Evolutionary conservation across 2,797 vertebrate genomes (phyloP).

Genomic region (Cossypha heuglini): DNA sequence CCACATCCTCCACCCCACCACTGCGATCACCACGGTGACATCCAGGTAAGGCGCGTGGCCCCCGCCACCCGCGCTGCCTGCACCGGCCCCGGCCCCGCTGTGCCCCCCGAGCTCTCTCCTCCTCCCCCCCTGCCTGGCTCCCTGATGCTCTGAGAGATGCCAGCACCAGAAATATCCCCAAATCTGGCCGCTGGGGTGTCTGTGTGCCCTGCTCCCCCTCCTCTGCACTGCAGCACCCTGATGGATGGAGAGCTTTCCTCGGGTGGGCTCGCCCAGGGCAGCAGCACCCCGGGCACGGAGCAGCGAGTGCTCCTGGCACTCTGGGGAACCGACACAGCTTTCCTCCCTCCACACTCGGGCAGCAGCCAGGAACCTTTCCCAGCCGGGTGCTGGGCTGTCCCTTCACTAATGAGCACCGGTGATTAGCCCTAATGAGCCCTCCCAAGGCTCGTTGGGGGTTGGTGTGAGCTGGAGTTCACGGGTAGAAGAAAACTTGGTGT

Average conservation of each 20-base stretch:
- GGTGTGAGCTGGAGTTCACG: not conserved
- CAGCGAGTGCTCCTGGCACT: accelerated
- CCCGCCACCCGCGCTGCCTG: not conserved
- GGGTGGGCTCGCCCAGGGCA: not conserved
- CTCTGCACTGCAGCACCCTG: not conserved
- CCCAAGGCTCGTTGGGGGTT: not conserved
- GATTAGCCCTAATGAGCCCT: not conserved
- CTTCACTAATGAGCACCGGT: not conserved
- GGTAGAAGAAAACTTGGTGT: not conserved
- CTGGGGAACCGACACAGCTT: accelerated
- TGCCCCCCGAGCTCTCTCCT: not conserved
- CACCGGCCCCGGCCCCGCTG: not conserved
- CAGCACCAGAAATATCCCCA: conserved; percentile 43
- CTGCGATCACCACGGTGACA: conserved; percentile 77
- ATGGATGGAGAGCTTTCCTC: not conserved
- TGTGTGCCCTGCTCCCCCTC: not conserved
- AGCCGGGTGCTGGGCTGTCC: not conserved
- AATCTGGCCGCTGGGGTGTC: not conserved
- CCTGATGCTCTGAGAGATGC: conserved; percentile 53
- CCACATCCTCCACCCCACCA: conserved; percentile 80
- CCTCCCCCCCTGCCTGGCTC: not conserved
- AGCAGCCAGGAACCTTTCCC: not conserved
- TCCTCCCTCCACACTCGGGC: not conserved
- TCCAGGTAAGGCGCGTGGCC: conserved; percentile 78
- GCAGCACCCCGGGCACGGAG: not conserved